Conservation (phyloP, 1,140 invertebrate genomes). For the Leptinotarsa undecemlineata region DNA sequence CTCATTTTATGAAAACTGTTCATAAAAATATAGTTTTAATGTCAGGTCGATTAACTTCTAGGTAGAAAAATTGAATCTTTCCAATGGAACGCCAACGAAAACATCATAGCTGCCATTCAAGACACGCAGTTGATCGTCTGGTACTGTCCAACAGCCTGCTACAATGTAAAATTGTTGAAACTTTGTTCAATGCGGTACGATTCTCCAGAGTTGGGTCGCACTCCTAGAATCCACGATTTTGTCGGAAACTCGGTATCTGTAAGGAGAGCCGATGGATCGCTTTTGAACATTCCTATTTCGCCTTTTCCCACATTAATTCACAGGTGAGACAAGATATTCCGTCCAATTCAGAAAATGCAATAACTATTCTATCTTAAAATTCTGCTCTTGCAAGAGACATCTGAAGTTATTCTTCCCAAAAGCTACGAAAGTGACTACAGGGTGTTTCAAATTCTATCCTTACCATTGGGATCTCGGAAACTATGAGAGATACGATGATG, state of each 20-base stretch:
- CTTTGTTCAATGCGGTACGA: constrained; percentile 58
- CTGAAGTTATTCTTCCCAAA: too few relatives aligned
- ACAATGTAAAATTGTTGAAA: constrained; percentile 72
- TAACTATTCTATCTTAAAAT: too few relatives aligned
- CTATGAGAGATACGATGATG: too few relatives aligned
- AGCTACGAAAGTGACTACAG: too few relatives aligned
- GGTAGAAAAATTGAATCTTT: constrained; percentile 79
- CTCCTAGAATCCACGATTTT: constrained; percentile 76
- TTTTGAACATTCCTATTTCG: constrained; percentile 61
- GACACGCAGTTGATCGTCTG: constrained; percentile 83
- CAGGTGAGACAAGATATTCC: constrained; percentile 32
- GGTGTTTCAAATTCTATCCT: too few relatives aligned
- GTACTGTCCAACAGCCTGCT: constrained; percentile 78
- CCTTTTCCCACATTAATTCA: constrained; percentile 59
- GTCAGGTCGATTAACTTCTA: constrained; percentile 43
- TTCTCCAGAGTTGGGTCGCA: constrained; percentile 75
- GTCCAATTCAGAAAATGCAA: too few relatives aligned
- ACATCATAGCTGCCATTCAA: constrained; percentile 82
- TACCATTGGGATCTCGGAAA: too few relatives aligned
- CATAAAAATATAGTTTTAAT: neutral
- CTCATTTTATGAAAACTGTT: neutral
- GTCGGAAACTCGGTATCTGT: constrained; percentile 74
- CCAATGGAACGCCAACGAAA: constrained; percentile 80
- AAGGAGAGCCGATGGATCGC: constrained; percentile 61
- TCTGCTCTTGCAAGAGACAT: too few relatives aligned